Conservation (phyloP, 92 coral and sea anemone genomes). For the Bergia sp. region DNA sequence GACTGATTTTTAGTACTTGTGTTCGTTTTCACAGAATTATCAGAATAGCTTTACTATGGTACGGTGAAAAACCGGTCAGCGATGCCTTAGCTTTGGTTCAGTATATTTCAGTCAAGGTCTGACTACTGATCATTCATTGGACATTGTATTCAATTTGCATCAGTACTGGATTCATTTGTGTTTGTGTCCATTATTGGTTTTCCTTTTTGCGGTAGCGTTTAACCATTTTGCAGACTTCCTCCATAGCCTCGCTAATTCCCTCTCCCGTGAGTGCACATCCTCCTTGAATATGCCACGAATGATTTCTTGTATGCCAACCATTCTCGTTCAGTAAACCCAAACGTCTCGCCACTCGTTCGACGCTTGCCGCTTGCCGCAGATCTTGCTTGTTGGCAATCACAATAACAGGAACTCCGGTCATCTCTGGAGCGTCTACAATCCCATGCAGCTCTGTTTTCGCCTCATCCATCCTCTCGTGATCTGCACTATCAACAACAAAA, state of each 20-base stretch:
- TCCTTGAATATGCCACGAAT: conserved; percentile 75
- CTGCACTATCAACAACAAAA: conserved; percentile 82
- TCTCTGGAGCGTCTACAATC: conserved; percentile 63
- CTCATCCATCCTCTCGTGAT: conserved; percentile 66
- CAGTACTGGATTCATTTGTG: not conserved
- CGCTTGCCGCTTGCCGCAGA: conserved; percentile 61
- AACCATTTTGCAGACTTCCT: conserved; percentile 71
- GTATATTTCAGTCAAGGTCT: no score
- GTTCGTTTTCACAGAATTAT: no score
- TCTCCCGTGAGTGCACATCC: conserved; percentile 74
- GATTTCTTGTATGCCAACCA: conserved; percentile 45
- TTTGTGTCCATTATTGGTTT: not conserved
- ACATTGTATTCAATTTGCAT: no score
- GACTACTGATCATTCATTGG: no score
- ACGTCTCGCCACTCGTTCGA: conserved; percentile 61
- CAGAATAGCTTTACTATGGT: no score
- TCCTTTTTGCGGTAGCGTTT: conserved; percentile 53
- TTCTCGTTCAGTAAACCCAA: conserved; percentile 46
- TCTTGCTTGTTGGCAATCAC: conserved; percentile 85
- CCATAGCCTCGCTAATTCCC: conserved; percentile 71
- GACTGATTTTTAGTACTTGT: no score
- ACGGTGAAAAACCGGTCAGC: no score
- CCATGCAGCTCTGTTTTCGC: conserved; percentile 57
- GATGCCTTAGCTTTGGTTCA: no score
- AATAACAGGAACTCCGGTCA: conserved; percentile 65